Evolutionary conservation across 2,888 invertebrate species (phyloP), one percentile per base, ranked within the genome.

Genomic region (Drosophila flavopinicola): DNA sequence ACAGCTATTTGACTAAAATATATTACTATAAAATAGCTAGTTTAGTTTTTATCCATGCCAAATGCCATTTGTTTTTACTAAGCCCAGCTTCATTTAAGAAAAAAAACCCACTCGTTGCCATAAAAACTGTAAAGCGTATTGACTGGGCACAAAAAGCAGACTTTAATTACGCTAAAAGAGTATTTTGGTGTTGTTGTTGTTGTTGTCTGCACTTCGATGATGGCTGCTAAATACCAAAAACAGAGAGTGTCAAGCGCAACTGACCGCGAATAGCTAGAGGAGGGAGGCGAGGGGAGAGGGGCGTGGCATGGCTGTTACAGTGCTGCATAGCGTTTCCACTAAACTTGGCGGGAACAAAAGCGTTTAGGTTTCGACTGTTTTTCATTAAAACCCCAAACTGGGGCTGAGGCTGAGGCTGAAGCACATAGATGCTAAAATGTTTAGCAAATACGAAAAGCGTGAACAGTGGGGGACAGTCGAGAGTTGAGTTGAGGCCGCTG

Each of bases 291-390:
- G 4, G 20, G 4, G 20, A 20, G 20, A 20, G 20, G 20, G 20
- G n/a, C n/a, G n/a, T n/a, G n/a, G n/a, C n/a, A n/a, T n/a, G n/a
- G n/a, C n/a, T n/a, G n/a, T n/a, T 9, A 27, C 13, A 27, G 27
- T 42, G 57, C 30, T 60, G 57, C 41, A 45, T 42, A 48, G 74
- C 60, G 53, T 44, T 82, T 78, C 72, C 77, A 75, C 77, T 78
- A 73, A 80, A 80, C 78, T 82, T 75, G 82, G 66, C 51, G 60
- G 33, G 52, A 78, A 83, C 84, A 82, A 82, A 73, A 67, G 78
- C 65, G 66, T 66, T 80, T 77, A 49, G 58, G 58, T 37, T 52
- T 65, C 39, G 56, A 68, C 65, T 61, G 77, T 59, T 77, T 75
- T 71, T 66, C 77, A 77, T 77, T 75, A 66, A 20, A 59, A 49